Evolutionary conservation across 2,797 vertebrate genomes (phyloP), one percentile per base, ranked within the genome.

Genomic region (Galagoides demidoff): DNA sequence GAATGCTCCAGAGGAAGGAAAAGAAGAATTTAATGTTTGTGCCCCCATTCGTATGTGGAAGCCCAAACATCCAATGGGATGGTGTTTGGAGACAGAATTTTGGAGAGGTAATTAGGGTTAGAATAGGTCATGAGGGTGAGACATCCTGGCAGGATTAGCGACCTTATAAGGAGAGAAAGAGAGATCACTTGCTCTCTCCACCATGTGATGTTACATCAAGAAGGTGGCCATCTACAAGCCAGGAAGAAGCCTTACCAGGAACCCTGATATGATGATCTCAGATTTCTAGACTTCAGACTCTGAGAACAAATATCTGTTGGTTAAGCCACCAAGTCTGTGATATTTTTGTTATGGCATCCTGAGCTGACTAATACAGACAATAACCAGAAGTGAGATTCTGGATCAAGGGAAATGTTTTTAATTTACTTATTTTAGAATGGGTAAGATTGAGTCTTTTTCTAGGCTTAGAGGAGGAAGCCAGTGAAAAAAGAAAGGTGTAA

Each of bases 311-410:
- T 61, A 29, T 82, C 79, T 31, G 17, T 82, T 90, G 13, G 57
- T 84, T 74, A 85, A 85, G 22, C 16, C 55, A 31, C 45, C 31
- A 8, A 78, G 10, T 10, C 12, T 90, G 12, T 55, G 16, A n/a
- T 43, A 77, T 73, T 95, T 70, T 70, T 81, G 68, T 88, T 90
- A 82, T 23, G 31, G 34, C 34, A 94, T 27, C 49, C 39, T 9
- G 31, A 89, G 31, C 20, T 92, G 29, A 74, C 29, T 82, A 87
- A 85, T n/a, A 63, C 0, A 89, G 27, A 14, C 77, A 90, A 64
- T 57, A 83, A 94, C 25, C 81, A 95, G 86, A 96, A 96, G 63
- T 83, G 59, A 78, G 37, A 70, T 79, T 86, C 63, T 79, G 25
- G 20, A 83, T 70, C 27, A 81, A 94, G 37, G 27, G 31, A 76